phyloP scores from a whole-genome alignment of 2,797 vertebrate genomes.

The Rhynchonycteris naso region DNA sequence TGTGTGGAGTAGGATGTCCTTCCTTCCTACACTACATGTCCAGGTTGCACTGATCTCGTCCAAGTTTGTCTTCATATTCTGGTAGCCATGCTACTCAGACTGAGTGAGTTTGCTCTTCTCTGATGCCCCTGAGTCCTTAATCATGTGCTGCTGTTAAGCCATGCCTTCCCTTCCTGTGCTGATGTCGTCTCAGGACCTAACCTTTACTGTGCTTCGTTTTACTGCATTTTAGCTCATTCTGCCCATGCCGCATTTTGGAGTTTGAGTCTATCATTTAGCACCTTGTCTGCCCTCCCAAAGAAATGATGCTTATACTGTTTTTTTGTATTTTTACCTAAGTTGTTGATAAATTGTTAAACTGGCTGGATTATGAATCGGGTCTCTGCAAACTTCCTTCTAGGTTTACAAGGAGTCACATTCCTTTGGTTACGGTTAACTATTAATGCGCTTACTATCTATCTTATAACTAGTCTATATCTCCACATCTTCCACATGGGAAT shows the following conservation, averaged over 20 bases:
- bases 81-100: neutral
- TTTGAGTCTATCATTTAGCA: neutral
- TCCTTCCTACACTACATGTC: neutral
- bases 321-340: neutral
- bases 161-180: rapidly evolving
- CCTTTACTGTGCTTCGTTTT: too few relatives aligned
- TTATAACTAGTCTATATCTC: neutral
- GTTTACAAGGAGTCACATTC: neutral
- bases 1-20: too few relatives aligned
- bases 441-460: neutral
- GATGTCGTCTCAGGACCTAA: neutral
- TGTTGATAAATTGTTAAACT: neutral
- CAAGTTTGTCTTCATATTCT: neutral
- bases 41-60: neutral
- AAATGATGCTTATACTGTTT: neutral
- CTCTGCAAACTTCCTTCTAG: neutral
- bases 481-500: neutral
- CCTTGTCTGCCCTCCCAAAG: neutral
- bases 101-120: neutral
- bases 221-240: neutral
- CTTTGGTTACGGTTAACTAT: neutral
- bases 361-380: neutral
- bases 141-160: neutral
- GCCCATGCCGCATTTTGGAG: neutral
- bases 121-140: neutral